Evolutionary conservation across 2,888 invertebrate genomes (phyloP).

Genomic region (Ectemnius continuus): DNA sequence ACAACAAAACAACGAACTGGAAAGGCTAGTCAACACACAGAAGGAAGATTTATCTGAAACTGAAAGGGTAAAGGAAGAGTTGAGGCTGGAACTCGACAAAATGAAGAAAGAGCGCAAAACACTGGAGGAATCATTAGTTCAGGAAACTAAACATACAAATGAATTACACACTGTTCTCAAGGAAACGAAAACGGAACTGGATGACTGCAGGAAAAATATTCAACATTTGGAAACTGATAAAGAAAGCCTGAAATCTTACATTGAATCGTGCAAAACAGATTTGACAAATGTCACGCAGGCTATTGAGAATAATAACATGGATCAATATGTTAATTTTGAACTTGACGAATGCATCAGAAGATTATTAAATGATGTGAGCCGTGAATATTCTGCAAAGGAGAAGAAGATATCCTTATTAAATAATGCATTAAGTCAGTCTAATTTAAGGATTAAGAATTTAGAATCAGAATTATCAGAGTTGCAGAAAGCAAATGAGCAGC

Average conservation of each 20-base stretch:
- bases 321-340: constrained; percentile 25
- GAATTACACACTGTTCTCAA: too few relatives aligned
- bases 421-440: constrained; percentile 21
- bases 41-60: too few relatives aligned
- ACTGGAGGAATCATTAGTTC: too few relatives aligned
- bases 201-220: constrained; percentile 6
- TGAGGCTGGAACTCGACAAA: too few relatives aligned
- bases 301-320: constrained; percentile 23
- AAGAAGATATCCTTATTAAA: constrained; percentile 20
- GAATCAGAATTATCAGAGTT: constrained; percentile 21
- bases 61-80: too few relatives aligned
- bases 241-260: constrained; percentile 27
- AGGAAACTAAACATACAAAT: too few relatives aligned
- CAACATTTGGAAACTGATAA: constrained; percentile 37
- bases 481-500: constrained; percentile 14
- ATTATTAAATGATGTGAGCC: constrained; percentile 32
- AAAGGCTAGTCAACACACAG: too few relatives aligned
- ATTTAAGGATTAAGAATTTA: constrained; percentile 6
- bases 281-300: constrained; percentile 33
- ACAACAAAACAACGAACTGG: not conserved
- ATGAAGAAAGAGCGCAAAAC: too few relatives aligned
- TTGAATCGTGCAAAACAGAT: constrained; percentile 24
- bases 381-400: constrained; percentile 19
- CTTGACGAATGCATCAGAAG: constrained; percentile 39
- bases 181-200: too few relatives aligned